A percentile compares a stretch with the other conserved stretches of the same genome.
phyloP scores from a whole-genome alignment of 2,113 vertebrate genomes.

The Dermatemys mawii region DNA sequence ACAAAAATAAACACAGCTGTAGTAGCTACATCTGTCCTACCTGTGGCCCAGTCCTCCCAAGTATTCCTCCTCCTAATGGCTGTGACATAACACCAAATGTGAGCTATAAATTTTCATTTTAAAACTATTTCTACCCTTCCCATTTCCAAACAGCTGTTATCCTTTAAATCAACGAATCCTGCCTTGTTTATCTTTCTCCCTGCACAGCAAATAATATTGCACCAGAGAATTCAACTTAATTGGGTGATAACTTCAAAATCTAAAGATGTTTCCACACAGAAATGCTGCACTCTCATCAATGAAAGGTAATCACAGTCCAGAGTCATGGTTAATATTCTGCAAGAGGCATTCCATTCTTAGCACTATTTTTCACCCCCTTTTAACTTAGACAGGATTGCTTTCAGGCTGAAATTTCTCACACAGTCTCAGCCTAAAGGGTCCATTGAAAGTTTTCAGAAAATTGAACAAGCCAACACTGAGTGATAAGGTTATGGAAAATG shows the following conservation, averaged over 20 bases:
- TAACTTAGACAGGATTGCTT: not conserved
- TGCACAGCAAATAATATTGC: not conserved
- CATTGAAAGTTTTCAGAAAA: constrained; percentile 30
- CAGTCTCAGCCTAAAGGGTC: not conserved
- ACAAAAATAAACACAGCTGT: not conserved
- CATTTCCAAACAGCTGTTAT: not conserved
- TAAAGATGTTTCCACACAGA: constrained; percentile 16
- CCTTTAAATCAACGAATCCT: not conserved
- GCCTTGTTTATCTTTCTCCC: not conserved
- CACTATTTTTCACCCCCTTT: not conserved
- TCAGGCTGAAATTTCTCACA: not conserved
- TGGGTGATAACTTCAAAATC: not conserved
- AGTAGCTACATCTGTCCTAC: not conserved
- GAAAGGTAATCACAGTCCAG: not conserved
- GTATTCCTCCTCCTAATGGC: not conserved
- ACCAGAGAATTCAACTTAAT: constrained; percentile 1
- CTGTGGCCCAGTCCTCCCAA: not conserved
- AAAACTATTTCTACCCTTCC: not conserved
- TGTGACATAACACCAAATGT: not conserved
- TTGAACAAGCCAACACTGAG: not conserved
- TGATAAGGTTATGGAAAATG: not conserved
- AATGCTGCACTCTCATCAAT: not conserved
- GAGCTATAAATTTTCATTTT: not conserved
- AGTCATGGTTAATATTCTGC: not conserved
- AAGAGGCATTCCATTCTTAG: not conserved